Conservation (phyloP, 2,113 vertebrate species). For the Halcyon malimbica region DNA sequence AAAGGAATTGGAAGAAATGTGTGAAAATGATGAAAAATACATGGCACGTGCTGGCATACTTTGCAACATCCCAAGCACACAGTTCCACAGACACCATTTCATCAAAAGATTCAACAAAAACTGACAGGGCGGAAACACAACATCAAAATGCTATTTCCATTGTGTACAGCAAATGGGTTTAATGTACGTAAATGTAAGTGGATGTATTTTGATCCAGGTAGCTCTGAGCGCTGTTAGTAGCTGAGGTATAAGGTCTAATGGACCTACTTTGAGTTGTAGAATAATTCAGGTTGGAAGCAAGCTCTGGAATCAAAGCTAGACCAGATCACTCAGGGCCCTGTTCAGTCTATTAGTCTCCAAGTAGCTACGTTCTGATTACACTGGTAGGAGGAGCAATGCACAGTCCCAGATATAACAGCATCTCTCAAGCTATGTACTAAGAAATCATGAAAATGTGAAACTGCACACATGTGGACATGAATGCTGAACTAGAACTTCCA, state of each 20-base stretch:
- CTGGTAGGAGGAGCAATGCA: not conserved
- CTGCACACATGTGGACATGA: not conserved
- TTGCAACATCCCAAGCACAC: not conserved
- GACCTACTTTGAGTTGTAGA: not conserved
- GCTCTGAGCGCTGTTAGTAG: not conserved
- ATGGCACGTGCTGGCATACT: not conserved
- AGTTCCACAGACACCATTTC: not conserved
- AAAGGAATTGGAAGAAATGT: not conserved
- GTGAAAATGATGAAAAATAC: not conserved
- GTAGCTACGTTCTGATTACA: not conserved
- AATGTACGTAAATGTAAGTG: not conserved
- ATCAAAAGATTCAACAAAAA: not conserved
- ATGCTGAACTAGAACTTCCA: not conserved
- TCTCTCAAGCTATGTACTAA: not conserved
- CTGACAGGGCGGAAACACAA: not conserved
- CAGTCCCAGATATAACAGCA: not conserved
- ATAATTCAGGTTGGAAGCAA: not conserved
- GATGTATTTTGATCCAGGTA: not conserved
- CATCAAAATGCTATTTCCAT: conserved; percentile 4
- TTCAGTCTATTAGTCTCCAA: not conserved
- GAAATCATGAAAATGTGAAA: not conserved
- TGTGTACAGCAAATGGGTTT: not conserved
- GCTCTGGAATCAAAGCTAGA: not conserved
- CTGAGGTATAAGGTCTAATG: not conserved
- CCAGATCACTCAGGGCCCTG: not conserved